phyloP scores from a whole-genome alignment of 1,140 invertebrate genomes.

The Sweltsa coloradensis region DNA sequence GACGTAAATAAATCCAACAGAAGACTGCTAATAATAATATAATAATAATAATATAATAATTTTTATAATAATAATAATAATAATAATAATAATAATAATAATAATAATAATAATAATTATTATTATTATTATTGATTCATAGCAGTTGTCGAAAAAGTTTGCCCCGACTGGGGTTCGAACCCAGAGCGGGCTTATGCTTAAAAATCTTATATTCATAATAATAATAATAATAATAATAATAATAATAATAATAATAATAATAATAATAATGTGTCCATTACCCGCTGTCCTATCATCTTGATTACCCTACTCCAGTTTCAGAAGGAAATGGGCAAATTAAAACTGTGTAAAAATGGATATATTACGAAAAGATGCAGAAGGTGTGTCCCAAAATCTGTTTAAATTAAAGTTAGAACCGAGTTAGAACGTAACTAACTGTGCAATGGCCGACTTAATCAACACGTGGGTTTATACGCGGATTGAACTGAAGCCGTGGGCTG shows the following conservation, averaged over 20 bases:
- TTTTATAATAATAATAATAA: neutral
- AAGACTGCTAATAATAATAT: neutral
- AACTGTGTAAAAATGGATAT: neutral
- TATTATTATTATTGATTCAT: constrained; percentile 3
- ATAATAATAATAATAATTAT: constrained; percentile 8
- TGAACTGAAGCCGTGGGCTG: too few relatives aligned
- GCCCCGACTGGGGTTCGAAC: too few relatives aligned
- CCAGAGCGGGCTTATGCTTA: too few relatives aligned
- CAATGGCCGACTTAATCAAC: neutral
- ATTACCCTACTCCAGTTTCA: neutral
- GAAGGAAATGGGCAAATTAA: neutral
- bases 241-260: constrained; percentile 8
- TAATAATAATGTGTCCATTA: neutral
- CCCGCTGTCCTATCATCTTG: neutral
- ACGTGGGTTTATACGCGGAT: too few relatives aligned
- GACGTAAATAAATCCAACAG: neutral
- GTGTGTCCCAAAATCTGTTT: neutral
- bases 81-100: neutral
- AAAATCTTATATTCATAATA: neutral
- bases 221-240: constrained; percentile 9
- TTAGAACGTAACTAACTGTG: neutral
- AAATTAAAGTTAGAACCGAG: neutral
- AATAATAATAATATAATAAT: neutral
- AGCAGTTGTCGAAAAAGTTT: too few relatives aligned
- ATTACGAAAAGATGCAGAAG: neutral